Evolutionary conservation across 2,797 vertebrate species (phyloP).

Genomic region (Ispidina picta): DNA sequence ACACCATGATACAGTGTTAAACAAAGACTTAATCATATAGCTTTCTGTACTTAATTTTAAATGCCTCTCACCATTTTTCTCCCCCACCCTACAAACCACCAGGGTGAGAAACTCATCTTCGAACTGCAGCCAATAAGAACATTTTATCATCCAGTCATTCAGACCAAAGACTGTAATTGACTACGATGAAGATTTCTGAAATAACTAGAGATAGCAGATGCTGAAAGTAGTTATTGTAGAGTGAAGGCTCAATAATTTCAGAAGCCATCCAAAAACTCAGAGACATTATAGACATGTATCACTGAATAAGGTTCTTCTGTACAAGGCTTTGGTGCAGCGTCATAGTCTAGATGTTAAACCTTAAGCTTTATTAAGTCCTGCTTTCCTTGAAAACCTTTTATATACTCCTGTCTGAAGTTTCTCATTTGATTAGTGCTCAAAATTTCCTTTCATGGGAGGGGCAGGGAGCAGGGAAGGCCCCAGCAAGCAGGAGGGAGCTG

Average conservation of each 20-base stretch:
- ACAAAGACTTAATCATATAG: not conserved
- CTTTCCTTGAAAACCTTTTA: not conserved
- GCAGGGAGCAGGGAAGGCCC: not conserved
- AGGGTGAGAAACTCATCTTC: not conserved
- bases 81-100: not conserved
- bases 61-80: not conserved
- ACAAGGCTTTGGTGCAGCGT: not conserved
- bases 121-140: not conserved
- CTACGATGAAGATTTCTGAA: not conserved
- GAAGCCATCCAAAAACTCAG: not conserved
- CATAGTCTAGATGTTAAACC: not conserved
- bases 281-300: accelerated
- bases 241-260: not conserved
- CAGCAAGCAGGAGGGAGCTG: not conserved
- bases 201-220: not conserved
- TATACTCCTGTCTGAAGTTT: not conserved
- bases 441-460: not conserved
- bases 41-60: not conserved
- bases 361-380: not conserved
- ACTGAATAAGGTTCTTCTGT: accelerated
- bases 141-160: not conserved
- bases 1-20: not conserved
- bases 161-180: not conserved
- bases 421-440: too few relatives aligned
- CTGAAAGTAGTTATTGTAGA: not conserved